A percentile compares a stretch with the other conserved stretches of the same genome.
These are phyloP conservation scores for Athene cunicularia DNA, from an alignment of 2,113 vertebrate species.

Conservation along the genomic window DNA sequence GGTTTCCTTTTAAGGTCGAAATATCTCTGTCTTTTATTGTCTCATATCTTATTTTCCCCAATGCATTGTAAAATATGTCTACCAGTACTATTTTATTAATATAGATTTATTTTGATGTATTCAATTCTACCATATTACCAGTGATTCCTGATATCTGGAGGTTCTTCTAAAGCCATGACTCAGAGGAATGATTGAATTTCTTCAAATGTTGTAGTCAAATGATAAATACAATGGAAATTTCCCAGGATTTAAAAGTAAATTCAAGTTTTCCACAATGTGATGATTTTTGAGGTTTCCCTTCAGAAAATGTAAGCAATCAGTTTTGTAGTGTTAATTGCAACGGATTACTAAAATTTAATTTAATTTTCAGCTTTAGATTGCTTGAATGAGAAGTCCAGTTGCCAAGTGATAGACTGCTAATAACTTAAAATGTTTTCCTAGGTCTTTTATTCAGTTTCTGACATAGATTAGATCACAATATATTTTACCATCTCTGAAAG, in stretches of 20 bases:
- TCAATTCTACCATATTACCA: neutral
- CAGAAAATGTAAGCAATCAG: neutral
- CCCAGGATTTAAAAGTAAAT: neutral
- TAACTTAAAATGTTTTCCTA: neutral
- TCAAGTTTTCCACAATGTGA: neutral
- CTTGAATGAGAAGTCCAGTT: neutral
- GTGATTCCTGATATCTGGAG: neutral
- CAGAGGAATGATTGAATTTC: neutral
- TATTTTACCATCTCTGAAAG: neutral
- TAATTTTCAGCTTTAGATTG: neutral
- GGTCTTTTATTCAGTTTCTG: neutral
- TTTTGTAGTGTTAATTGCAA: neutral
- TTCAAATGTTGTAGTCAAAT: neutral
- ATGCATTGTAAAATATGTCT: neutral
- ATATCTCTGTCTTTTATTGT: neutral
- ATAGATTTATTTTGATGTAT: neutral
- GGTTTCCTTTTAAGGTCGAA: neutral
- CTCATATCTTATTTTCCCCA: neutral
- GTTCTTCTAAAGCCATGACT: neutral
- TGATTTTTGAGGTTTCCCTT: neutral
- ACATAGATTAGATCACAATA: neutral
- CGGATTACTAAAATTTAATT: neutral
- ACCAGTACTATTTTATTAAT: neutral
- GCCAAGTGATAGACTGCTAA: neutral
- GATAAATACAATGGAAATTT: neutral